Conservation (phyloP, 1,140 invertebrate genomes). For the Anoplophora glabripennis region DNA sequence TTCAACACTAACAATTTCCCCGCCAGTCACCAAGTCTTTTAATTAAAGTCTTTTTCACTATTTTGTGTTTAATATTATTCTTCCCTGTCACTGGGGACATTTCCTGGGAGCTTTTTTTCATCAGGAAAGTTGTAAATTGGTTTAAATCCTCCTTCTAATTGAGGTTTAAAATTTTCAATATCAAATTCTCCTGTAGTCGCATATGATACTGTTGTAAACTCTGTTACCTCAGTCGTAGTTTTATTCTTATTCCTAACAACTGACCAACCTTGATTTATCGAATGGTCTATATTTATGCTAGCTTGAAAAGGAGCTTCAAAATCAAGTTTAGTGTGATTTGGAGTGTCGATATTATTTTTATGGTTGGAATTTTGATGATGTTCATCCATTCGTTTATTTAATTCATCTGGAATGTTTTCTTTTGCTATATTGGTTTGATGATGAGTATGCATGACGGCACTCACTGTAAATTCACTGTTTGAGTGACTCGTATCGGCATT, state of each 20-base stretch:
- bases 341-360: conserved; percentile 21
- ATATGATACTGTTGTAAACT: conserved; percentile 43
- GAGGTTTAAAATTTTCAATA: conserved; percentile 66
- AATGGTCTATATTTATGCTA: conserved; percentile 57
- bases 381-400: conserved; percentile 4
- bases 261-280: conserved; percentile 59
- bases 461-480: conserved; percentile 35
- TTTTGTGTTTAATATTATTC: not conserved
- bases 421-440: conserved; percentile 16
- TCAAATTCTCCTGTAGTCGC: conserved; percentile 54
- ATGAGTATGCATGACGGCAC: conserved; percentile 47
- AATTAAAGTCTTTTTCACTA: no score
- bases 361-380: conserved; percentile 20
- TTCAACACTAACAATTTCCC: no score
- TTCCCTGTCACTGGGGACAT: not conserved
- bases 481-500: conserved; percentile 18
- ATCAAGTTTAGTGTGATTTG: conserved; percentile 39
- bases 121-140: conserved; percentile 56
- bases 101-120: not conserved
- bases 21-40: no score
- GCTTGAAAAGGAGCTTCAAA: conserved; percentile 71
- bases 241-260: conserved; percentile 52
- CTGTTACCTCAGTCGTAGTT: conserved; percentile 35
- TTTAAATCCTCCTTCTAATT: conserved; percentile 66
- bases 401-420: not conserved